Evolutionary conservation across 2,888 invertebrate genomes (phyloP).

Genomic region (Mermis nigrescens): DNA sequence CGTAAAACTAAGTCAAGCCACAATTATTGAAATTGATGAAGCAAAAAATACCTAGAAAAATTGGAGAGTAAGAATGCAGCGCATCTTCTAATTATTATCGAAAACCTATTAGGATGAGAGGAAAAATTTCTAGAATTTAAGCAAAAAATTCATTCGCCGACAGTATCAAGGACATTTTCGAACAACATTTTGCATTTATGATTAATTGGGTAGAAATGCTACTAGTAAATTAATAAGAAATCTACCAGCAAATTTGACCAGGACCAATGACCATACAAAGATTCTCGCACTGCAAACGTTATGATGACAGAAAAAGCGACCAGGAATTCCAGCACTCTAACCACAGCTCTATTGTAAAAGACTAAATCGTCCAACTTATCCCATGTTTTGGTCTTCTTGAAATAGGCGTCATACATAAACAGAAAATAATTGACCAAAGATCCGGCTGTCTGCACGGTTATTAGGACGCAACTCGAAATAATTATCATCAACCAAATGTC

Average conservation of each 20-base stretch:
- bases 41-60: no score
- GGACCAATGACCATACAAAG: background rate
- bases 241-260: background rate
- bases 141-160: no score
- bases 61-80: no score
- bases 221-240: no score
- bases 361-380: background rate
- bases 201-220: no score
- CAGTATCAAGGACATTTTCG: no score
- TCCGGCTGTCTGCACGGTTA: slow-evolving; percentile 37
- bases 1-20: no score
- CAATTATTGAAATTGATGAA: no score
- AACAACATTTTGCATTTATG: no score
- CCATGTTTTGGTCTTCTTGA: background rate
- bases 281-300: background rate
- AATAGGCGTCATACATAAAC: slow-evolving; percentile 36
- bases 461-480: slow-evolving; percentile 36
- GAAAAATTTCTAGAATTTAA: no score
- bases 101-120: no score
- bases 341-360: background rate
- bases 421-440: slow-evolving; percentile 36
- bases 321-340: background rate
- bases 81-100: no score
- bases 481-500: slow-evolving; percentile 38
- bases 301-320: background rate